Evolutionary conservation across 2,888 invertebrate genomes (phyloP).

Genomic region (Seira musarum): DNA sequence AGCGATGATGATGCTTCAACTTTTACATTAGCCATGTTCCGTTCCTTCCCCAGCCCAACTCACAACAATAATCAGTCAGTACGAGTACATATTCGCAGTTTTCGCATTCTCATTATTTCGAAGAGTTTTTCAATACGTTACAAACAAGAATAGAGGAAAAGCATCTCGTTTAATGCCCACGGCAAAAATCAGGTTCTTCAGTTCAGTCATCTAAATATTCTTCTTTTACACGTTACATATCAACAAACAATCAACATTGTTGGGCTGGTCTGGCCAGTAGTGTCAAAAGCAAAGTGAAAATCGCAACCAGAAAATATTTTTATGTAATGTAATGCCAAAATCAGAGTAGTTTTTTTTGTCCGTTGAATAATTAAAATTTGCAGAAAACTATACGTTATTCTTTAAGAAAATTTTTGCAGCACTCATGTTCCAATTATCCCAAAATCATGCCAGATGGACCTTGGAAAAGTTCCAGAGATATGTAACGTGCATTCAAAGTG

Average conservation of each 20-base stretch:
- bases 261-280: too few species aligned
- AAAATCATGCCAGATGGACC: too few species aligned
- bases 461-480: too few species aligned
- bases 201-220: background rate
- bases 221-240: background rate
- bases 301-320: background rate
- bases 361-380: background rate
- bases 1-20: constrained; percentile 17
- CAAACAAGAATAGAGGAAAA: background rate
- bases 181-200: background rate
- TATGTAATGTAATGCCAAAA: background rate
- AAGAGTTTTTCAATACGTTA: background rate
- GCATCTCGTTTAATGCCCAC: background rate
- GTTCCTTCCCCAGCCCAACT: background rate
- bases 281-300: background rate
- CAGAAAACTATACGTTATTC: too few species aligned
- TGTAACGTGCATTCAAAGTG: too few species aligned
- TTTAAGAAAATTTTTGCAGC: too few species aligned
- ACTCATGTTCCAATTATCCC: too few species aligned
- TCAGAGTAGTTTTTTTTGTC: too few species aligned
- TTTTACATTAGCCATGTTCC: background rate
- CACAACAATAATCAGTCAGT: too few species aligned
- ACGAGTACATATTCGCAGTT: background rate
- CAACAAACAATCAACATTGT: background rate
- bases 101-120: background rate